Percentiles rank a stretch among this genome's conserved stretches.
phyloP scores from a whole-genome alignment of 2,888 invertebrate genomes.

The Vandiemenella viatica region DNA sequence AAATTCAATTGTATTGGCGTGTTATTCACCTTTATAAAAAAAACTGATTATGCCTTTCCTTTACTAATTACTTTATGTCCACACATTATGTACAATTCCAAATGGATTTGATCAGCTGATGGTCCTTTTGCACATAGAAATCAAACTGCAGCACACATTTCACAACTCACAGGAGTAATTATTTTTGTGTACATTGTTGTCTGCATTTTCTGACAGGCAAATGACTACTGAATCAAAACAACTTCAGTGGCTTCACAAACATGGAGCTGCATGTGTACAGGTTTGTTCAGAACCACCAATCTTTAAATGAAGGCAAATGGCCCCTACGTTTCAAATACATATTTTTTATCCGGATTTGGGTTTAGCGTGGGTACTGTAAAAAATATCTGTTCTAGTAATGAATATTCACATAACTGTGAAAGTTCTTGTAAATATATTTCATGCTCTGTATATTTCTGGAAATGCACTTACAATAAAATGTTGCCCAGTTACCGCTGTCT shows the following conservation, averaged over 20 bases:
- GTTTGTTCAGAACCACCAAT: neutral
- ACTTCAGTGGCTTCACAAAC: neutral
- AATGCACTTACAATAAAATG: too few relatives aligned
- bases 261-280: neutral
- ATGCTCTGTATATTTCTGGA: too few relatives aligned
- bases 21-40: too few relatives aligned
- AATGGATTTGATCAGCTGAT: neutral
- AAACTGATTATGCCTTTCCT: neutral
- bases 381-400: too few relatives aligned
- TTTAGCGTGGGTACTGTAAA: too few relatives aligned
- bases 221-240: neutral
- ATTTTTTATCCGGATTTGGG: too few relatives aligned
- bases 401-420: too few relatives aligned
- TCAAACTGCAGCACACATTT: neutral
- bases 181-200: neutral
- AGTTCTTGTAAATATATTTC: too few relatives aligned
- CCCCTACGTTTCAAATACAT: too few relatives aligned
- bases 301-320: too few relatives aligned
- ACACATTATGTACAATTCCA: neutral
- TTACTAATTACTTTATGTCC: neutral
- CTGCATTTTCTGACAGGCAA: neutral
- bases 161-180: neutral
- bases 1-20: too few relatives aligned
- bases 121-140: neutral
- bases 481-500: too few relatives aligned